A percentile compares a stretch with the other conserved stretches of the same genome.
These are phyloP conservation scores for Chanos chanos DNA, from an alignment of 2,797 vertebrate species.

Conservation along the genomic window DNA sequence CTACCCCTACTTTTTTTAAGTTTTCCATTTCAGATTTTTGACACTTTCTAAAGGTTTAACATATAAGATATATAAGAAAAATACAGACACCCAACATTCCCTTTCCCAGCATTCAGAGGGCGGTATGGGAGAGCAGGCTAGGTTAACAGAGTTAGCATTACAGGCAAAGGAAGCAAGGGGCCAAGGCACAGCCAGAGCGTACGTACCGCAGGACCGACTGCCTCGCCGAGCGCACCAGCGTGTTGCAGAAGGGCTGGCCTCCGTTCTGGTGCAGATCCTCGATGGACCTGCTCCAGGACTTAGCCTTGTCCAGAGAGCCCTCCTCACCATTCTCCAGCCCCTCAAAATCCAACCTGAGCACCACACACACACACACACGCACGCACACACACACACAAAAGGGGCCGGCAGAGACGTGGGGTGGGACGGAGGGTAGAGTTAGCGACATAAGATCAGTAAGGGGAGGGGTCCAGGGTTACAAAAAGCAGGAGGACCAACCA, in stretches of 20 bases:
- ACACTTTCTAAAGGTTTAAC: too few species aligned
- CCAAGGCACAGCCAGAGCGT: slow-evolving; percentile 65
- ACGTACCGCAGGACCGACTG: slow-evolving; percentile 95
- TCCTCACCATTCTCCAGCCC: slow-evolving; percentile 90
- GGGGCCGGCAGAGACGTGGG: slow-evolving; percentile 51
- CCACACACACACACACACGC: slow-evolving; percentile 40
- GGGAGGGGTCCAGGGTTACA: slow-evolving; percentile 54
- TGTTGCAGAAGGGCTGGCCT: slow-evolving; percentile 88
- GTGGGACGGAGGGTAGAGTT: slow-evolving; percentile 49
- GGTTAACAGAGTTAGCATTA: not conserved
- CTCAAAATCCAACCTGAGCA: slow-evolving; percentile 96
- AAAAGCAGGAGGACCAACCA: slow-evolving; percentile 39
- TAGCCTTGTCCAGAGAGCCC: slow-evolving; percentile 85
- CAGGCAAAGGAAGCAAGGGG: slow-evolving; percentile 50
- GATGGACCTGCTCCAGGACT: slow-evolving; percentile 97
- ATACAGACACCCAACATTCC: not conserved
- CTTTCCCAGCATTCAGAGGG: too few species aligned
- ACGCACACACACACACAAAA: slow-evolving; percentile 38
- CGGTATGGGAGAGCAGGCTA: not conserved
- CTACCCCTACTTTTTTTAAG: too few species aligned
- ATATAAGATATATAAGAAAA: fast-evolving
- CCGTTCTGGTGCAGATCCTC: slow-evolving; percentile 91
- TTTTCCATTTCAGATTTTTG: too few species aligned
- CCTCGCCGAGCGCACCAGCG: slow-evolving; percentile 90
- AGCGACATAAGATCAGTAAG: slow-evolving; percentile 56